A percentile compares a stretch with the other conserved stretches of the same genome.
phyloP scores from a whole-genome alignment of 1,140 invertebrate species.

The Drosophila punjabiensis region DNA sequence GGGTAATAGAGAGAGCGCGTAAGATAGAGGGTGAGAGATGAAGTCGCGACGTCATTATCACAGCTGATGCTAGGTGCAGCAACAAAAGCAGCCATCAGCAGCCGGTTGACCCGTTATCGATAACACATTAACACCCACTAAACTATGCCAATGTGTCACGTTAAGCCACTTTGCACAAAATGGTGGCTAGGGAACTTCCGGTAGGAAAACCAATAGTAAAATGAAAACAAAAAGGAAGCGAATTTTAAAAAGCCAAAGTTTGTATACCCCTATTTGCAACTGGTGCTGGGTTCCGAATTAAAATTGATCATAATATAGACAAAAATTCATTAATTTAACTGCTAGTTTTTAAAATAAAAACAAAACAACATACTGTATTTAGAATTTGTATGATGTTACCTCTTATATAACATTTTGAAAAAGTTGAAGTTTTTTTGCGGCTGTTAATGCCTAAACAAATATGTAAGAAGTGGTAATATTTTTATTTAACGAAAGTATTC shows the following conservation, averaged over 20 bases:
- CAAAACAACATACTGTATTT: not conserved
- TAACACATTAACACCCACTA: conserved; percentile 45
- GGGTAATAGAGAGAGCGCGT: conserved; percentile 13
- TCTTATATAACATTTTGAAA: no score
- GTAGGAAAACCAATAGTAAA: not conserved
- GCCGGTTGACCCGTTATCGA: conserved; percentile 53
- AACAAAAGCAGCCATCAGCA: conserved; percentile 47
- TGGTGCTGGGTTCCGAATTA: no score
- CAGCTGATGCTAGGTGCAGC: conserved; percentile 30
- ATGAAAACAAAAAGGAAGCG: not conserved
- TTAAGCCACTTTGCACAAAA: conserved; percentile 18
- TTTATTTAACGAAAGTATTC: conserved; percentile 9
- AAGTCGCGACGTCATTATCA: conserved; percentile 1
- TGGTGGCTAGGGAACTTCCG: conserved; percentile 16
- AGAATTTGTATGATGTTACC: no score
- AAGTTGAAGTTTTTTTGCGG: no score
- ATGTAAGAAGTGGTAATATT: not conserved
- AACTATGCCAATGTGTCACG: conserved; percentile 74
- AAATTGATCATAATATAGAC: no score
- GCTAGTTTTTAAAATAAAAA: no score
- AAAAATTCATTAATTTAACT: no score
- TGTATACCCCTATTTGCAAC: no score
- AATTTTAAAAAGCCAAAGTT: not conserved
- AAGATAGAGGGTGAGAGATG: conserved; percentile 11
- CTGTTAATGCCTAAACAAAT: not conserved